Conservation (phyloP, 2,113 vertebrate genomes). For the Lampris megalopsis region DNA sequence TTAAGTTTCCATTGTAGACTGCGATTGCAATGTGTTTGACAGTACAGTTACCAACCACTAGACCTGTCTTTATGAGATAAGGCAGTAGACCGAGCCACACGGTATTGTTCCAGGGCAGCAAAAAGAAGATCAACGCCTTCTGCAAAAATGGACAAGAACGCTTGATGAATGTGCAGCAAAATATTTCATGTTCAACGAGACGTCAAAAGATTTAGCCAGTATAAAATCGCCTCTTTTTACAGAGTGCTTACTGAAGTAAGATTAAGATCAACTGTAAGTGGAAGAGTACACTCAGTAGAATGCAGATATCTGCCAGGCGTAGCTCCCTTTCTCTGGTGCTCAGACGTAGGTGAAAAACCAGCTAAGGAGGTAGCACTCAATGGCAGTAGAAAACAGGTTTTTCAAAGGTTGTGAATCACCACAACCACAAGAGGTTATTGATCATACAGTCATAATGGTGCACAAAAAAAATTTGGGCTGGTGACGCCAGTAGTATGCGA, state of each 20-base stretch:
- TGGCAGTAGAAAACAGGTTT: too few relatives aligned
- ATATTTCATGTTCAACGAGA: background rate
- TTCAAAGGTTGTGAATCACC: too few relatives aligned
- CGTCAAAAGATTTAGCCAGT: background rate
- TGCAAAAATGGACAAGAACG: slow-evolving; percentile 24
- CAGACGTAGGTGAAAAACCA: too few relatives aligned
- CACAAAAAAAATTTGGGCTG: too few relatives aligned
- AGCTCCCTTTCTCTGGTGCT: too few relatives aligned
- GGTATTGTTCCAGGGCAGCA: background rate
- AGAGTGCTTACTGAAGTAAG: background rate
- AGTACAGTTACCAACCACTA: slow-evolving; percentile 4
- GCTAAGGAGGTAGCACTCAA: too few relatives aligned
- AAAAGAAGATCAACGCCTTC: background rate
- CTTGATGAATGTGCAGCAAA: background rate
- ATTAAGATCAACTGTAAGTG: background rate
- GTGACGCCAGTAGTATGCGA: too few relatives aligned
- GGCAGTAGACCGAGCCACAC: background rate
- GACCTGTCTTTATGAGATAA: slow-evolving; percentile 56
- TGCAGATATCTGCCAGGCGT: too few relatives aligned
- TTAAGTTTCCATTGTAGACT: slow-evolving; percentile 39
- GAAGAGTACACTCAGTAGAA: too few relatives aligned
- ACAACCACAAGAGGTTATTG: too few relatives aligned
- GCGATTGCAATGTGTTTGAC: slow-evolving; percentile 22
- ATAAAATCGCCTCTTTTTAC: background rate
- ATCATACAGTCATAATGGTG: too few relatives aligned